Conservation (phyloP, 2,113 vertebrate genomes). For the Cygnus atratus region DNA sequence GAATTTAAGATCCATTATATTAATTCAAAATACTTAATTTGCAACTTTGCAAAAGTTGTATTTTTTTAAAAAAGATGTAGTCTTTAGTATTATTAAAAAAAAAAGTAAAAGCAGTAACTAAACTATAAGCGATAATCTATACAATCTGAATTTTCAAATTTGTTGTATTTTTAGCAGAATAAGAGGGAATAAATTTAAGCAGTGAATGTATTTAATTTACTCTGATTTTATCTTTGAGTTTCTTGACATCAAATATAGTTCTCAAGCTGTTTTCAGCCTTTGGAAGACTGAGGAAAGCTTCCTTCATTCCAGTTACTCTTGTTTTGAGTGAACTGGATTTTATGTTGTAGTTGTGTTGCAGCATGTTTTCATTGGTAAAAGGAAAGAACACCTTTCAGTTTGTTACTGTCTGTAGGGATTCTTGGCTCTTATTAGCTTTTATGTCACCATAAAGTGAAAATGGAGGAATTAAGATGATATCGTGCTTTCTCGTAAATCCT, state of each 20-base stretch:
- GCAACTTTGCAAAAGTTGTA: not conserved
- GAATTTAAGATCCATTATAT: not conserved
- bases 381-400: not conserved
- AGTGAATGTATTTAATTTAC: not conserved
- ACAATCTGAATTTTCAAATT: not conserved
- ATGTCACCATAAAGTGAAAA: not conserved
- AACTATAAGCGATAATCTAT: not conserved
- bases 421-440: not conserved
- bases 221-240: not conserved
- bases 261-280: not conserved
- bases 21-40: not conserved
- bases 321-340: not conserved
- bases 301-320: not conserved
- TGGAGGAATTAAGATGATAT: slow-evolving; percentile 13
- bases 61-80: not conserved
- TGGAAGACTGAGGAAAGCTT: not conserved
- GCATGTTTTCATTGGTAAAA: not conserved
- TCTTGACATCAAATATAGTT: not conserved
- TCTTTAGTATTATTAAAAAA: not conserved
- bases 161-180: not conserved
- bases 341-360: not conserved
- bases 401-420: not conserved
- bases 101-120: not conserved
- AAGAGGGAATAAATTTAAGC: not conserved
- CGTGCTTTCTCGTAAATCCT: not conserved